Evolutionary conservation across 2,113 vertebrate species (phyloP).

Genomic region (Bos indicus): DNA sequence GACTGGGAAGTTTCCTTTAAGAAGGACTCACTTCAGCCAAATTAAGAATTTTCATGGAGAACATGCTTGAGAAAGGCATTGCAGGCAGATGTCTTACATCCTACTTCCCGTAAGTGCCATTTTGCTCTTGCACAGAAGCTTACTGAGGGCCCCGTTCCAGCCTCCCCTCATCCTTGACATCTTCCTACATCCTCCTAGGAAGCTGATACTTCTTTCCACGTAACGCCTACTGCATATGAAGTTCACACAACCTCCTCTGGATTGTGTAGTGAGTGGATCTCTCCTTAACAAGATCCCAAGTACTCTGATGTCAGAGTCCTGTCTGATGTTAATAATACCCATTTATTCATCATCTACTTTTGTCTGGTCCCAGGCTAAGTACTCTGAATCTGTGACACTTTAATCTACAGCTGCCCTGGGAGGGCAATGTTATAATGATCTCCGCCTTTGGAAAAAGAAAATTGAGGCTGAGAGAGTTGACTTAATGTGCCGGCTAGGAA

Average conservation of each 20-base stretch:
- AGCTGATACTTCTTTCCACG: not conserved
- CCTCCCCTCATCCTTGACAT: not conserved
- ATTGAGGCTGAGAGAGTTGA: not conserved
- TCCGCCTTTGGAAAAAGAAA: not conserved
- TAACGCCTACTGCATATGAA: not conserved
- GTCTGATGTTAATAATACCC: not conserved
- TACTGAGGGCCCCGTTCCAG: not conserved
- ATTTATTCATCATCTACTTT: not conserved
- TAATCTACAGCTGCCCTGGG: not conserved
- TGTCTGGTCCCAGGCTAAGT: not conserved
- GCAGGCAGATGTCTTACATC: not conserved
- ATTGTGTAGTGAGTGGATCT: not conserved
- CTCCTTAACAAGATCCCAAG: not conserved
- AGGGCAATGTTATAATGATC: not conserved
- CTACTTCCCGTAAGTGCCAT: accelerated
- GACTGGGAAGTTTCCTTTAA: not conserved
- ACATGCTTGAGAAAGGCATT: not conserved
- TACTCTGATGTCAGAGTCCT: not conserved
- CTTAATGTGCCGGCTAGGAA: not conserved
- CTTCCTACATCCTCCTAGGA: not conserved
- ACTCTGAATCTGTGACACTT: not conserved
- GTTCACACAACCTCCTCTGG: no score
- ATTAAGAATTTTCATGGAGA: not conserved
- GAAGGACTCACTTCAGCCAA: not conserved
- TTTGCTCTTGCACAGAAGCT: not conserved